Evolutionary conservation across 2,113 vertebrate species (phyloP).

Genomic region (Tenebrosternarchus preto): DNA sequence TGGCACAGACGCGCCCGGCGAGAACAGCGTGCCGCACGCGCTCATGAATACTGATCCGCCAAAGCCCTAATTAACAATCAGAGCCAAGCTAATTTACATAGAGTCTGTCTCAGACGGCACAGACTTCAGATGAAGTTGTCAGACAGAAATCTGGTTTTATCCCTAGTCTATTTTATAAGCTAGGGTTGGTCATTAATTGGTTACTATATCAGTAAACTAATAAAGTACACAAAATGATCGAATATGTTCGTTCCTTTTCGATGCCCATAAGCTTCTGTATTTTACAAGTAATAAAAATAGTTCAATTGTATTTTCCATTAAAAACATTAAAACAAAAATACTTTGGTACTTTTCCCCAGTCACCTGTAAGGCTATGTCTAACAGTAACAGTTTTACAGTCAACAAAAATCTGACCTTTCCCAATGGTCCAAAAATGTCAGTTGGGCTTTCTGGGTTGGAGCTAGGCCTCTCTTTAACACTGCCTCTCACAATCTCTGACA

Average conservation of each 20-base stretch:
- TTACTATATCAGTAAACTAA: neutral
- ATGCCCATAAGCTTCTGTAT: neutral
- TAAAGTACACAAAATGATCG: neutral
- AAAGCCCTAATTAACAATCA: slow-evolving; percentile 94
- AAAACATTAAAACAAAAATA: neutral
- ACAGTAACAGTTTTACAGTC: slow-evolving; percentile 66
- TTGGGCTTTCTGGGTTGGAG: slow-evolving; percentile 74
- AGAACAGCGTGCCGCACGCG: slow-evolving; percentile 85
- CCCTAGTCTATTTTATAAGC: neutral
- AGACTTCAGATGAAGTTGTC: slow-evolving; percentile 50
- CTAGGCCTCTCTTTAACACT: slow-evolving; percentile 76
- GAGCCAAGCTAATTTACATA: slow-evolving; percentile 87
- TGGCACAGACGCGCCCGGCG: slow-evolving; percentile 89
- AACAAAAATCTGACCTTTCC: slow-evolving; percentile 73
- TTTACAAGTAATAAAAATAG: neutral
- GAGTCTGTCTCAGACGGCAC: slow-evolving; percentile 67
- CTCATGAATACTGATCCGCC: slow-evolving; percentile 88
- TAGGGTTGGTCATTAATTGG: neutral
- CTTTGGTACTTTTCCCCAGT: neutral
- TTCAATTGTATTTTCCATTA: neutral
- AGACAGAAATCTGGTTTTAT: slow-evolving; percentile 44
- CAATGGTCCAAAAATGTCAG: slow-evolving; percentile 74
- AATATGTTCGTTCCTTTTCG: neutral
- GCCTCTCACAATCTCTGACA: slow-evolving; percentile 77
- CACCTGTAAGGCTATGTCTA: neutral